phyloP scores from a whole-genome alignment of 2,113 vertebrate genomes.

The Oenanthe oenanthe region DNA sequence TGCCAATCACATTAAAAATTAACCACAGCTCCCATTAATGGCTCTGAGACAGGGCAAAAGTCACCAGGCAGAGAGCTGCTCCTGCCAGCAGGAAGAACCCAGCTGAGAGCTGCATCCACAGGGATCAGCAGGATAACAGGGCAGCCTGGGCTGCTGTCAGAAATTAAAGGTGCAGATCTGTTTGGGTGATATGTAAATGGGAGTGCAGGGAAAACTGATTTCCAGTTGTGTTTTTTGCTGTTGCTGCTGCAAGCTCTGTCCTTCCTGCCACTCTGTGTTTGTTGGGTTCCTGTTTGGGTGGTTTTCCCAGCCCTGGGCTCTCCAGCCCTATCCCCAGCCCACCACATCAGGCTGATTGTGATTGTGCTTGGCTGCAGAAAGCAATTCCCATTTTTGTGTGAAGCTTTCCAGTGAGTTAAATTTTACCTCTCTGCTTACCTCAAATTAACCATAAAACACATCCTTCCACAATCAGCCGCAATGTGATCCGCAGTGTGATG shows the following conservation, averaged over 20 bases:
- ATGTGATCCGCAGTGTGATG: background rate
- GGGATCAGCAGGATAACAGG: background rate
- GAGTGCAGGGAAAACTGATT: background rate
- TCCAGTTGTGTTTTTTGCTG: background rate
- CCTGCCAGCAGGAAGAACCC: background rate
- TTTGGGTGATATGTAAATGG: background rate
- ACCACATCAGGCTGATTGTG: background rate
- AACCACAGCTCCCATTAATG: background rate
- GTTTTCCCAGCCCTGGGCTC: background rate
- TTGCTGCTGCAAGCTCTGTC: background rate
- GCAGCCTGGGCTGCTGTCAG: background rate
- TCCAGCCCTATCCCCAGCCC: background rate
- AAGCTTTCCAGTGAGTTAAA: conserved; percentile 38
- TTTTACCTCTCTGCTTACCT: conserved; percentile 47
- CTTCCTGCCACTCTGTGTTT: background rate
- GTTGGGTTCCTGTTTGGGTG: background rate
- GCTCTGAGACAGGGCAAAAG: background rate
- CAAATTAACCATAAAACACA: conserved; percentile 25
- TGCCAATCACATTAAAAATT: background rate
- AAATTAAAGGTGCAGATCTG: background rate
- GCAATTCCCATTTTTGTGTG: background rate
- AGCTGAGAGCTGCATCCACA: fast-evolving
- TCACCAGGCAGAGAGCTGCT: background rate
- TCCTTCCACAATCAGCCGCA: background rate
- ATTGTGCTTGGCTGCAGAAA: background rate